Base-by-base conservation (phyloP, 2,888 invertebrate genomes). In the Pollenia angustigena region DNA sequence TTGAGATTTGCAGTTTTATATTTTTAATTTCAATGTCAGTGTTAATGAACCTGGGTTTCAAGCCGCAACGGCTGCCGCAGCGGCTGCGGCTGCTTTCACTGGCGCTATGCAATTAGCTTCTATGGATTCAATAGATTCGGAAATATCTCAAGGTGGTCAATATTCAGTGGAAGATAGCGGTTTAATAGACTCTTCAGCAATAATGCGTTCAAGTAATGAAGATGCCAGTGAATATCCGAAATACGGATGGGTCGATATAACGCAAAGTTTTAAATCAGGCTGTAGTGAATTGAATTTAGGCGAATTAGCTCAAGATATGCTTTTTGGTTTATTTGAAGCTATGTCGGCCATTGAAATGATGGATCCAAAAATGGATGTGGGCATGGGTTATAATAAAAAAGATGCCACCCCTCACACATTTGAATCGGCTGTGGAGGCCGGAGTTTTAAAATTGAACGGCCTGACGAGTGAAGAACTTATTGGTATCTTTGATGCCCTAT, bases 311-410 rank as follows among this genome's bases (percentile, higher is more conserved):
- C 98, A 99, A 91, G 98, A 99, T 95, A 97, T 97, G 74, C 93
- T 97, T 23, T 98, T 97, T 94, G 98, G 98, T 4, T 94, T 99
- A 54, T 98, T 98, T 94, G 99, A 99, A 93, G 99, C 99, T 0
- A 99, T 99, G 99, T 99, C 99, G 0, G 99, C 99, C 0, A 99
- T 99, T 90, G 99, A 99, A 94, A 98, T 99, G 97, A 99, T 99
- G 99, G 99, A 99, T 93, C 99, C 99, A 0, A 99, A 99, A 95
- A 99, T 99, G 99, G 99, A 99, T 94, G 98, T 99, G 1, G 99
- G 99, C 8, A 99, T 99, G 98, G 94, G 97, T 88, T 98, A 98
- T 92, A 98, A 98, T 92, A 95, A 98, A 88, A 97, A 97, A 14
- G 96, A 95, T 90, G 96, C 97, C 81, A 97, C 97, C 91, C 97